Percentiles rank a stretch among this genome's conserved stretches.
Evolutionary conservation across 2,888 invertebrate species (phyloP).

Genomic region (Bhutanitis thaidina): DNA sequence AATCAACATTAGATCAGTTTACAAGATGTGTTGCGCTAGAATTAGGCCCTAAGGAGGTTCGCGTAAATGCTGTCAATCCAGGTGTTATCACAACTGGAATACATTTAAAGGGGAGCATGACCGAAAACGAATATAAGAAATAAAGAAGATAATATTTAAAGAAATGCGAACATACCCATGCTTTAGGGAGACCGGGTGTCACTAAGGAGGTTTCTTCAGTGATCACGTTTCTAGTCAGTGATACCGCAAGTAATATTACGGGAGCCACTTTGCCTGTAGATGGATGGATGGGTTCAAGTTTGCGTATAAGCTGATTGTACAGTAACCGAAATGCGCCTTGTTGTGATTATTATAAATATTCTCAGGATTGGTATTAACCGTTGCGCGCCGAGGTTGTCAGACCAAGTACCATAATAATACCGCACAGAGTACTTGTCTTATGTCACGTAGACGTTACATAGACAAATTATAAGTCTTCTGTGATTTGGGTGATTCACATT

Average conservation of each 20-base stretch:
- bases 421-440: no score
- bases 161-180: conserved; percentile 90
- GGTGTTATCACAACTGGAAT: conserved; percentile 94
- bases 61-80: conserved; percentile 95
- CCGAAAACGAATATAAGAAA: conserved; percentile 87
- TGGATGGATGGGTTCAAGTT: no score
- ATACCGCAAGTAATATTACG: conserved; percentile 90
- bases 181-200: conserved; percentile 91
- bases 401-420: no score
- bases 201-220: conserved; percentile 91
- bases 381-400: no score
- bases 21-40: conserved; percentile 94
- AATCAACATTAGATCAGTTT: conserved; percentile 95
- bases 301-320: no score
- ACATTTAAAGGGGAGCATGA: conserved; percentile 90
- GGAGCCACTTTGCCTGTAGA: conserved; percentile 91
- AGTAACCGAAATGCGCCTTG: no score
- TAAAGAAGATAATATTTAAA: conserved; percentile 90
- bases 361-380: no score
- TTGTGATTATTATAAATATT: no score
- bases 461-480: no score
- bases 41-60: conserved; percentile 86
- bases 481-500: no score
- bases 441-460: no score
- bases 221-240: conserved; percentile 93